Percentiles rank a stretch among this genome's conserved stretches.
These are phyloP conservation scores for Galleria mellonella DNA, from an alignment of 1,140 invertebrate genomes.

Conservation along the genomic window DNA sequence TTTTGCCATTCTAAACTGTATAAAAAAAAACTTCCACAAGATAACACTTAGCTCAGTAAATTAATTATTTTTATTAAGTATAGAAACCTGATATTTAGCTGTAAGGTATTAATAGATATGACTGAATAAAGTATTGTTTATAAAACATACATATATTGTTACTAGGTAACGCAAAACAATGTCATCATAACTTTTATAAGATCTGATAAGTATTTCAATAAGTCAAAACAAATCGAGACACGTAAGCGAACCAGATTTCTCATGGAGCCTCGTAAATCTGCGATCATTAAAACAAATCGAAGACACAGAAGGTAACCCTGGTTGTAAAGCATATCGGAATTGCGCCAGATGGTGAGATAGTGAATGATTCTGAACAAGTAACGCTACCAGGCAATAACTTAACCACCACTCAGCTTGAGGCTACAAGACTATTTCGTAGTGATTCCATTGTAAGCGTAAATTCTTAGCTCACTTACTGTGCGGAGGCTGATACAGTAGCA, in stretches of 20 bases:
- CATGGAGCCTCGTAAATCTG: constrained; percentile 27
- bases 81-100: no score
- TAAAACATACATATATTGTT: no score
- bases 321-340: constrained; percentile 45
- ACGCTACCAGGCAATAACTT: constrained; percentile 44
- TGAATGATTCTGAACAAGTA: constrained; percentile 34
- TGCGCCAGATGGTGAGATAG: constrained; percentile 46
- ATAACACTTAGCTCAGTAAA: no score
- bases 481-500: constrained; percentile 25
- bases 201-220: no score
- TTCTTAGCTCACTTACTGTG: constrained; percentile 33
- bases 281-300: constrained; percentile 24
- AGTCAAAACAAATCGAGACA: not conserved
- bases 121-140: no score
- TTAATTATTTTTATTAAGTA: no score
- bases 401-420: constrained; percentile 29
- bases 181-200: no score
- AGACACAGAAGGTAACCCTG: constrained; percentile 29
- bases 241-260: constrained; percentile 18
- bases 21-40: no score
- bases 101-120: no score
- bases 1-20: no score
- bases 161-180: no score
- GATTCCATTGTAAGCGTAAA: constrained; percentile 45
- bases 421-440: constrained; percentile 37